Percentiles rank a stretch among this genome's conserved stretches.
Conservation (phyloP, 2,113 vertebrate species). For the Hypocryptadius cinnamomeus region DNA sequence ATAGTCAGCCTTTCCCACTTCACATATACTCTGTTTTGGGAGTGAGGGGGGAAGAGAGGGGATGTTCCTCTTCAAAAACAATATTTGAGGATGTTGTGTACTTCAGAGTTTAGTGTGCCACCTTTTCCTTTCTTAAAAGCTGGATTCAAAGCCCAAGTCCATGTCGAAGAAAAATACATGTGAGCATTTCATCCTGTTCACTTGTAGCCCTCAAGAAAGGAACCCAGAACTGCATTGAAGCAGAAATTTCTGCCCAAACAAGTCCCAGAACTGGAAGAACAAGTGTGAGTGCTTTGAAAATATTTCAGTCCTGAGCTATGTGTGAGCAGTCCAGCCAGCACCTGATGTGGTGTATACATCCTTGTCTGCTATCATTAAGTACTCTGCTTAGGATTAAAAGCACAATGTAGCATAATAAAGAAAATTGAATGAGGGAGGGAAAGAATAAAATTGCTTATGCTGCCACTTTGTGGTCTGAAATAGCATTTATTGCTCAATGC, state of each 20-base stretch:
- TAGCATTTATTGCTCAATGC: not conserved
- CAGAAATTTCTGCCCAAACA: not conserved
- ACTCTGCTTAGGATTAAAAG: not conserved
- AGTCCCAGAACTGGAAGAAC: conserved; percentile 5
- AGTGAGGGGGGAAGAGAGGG: fast-evolving
- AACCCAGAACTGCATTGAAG: not conserved
- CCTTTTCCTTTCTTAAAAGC: not conserved
- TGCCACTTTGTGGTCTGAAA: conserved; percentile 11
- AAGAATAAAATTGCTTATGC: not conserved
- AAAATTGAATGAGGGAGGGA: not conserved
- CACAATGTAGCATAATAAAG: not conserved
- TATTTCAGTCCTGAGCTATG: not conserved
- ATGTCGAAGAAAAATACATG: not conserved
- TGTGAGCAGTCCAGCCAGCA: not conserved
- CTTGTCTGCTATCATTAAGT: not conserved
- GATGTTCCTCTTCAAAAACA: not conserved
- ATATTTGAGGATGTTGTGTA: not conserved
- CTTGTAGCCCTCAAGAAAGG: not conserved
- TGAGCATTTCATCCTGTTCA: not conserved
- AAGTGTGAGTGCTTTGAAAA: not conserved
- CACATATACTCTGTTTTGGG: not conserved
- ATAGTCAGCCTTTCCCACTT: not conserved
- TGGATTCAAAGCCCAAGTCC: not conserved
- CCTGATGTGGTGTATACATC: not conserved
- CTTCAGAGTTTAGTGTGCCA: not conserved